Evolutionary conservation across 2,113 vertebrate species (phyloP).

Genomic region (Sinocyclocheilus maitianheensis): DNA sequence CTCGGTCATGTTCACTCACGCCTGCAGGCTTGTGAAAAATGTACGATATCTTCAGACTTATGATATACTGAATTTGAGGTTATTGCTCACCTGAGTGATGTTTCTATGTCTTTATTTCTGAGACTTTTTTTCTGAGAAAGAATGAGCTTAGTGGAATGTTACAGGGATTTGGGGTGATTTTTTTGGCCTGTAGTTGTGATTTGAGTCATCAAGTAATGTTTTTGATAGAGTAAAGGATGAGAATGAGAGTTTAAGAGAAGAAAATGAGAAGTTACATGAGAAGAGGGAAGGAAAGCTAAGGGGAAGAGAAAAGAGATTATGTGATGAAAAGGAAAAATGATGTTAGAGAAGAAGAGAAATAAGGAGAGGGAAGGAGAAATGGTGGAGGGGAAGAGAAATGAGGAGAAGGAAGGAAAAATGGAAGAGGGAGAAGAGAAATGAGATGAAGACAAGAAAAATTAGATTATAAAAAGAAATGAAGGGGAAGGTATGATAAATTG

Average conservation of each 20-base stretch:
- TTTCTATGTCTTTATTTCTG: constrained; percentile 30
- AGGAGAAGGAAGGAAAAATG: neutral
- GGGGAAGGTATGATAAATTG: neutral
- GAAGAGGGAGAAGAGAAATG: neutral
- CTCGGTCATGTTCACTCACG: constrained; percentile 31
- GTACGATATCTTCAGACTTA: constrained; percentile 36
- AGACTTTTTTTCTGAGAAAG: constrained; percentile 26
- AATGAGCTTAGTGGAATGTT: neutral
- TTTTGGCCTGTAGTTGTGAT: neutral
- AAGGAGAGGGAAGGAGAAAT: neutral
- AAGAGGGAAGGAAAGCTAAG: neutral
- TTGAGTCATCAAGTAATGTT: neutral
- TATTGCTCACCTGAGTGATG: constrained; percentile 40
- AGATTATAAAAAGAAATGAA: neutral
- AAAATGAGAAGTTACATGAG: neutral
- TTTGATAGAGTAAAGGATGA: neutral
- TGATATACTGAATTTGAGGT: constrained; percentile 28
- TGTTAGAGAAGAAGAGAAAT: neutral
- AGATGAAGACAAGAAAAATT: neutral
- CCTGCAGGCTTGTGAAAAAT: constrained; percentile 45
- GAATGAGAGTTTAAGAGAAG: neutral
- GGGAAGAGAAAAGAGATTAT: neutral
- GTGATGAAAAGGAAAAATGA: neutral
- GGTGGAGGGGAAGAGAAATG: neutral
- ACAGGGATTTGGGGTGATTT: neutral